Base-by-base conservation (phyloP, 2,797 vertebrate genomes). In the Gambusia yucatana region DNA sequence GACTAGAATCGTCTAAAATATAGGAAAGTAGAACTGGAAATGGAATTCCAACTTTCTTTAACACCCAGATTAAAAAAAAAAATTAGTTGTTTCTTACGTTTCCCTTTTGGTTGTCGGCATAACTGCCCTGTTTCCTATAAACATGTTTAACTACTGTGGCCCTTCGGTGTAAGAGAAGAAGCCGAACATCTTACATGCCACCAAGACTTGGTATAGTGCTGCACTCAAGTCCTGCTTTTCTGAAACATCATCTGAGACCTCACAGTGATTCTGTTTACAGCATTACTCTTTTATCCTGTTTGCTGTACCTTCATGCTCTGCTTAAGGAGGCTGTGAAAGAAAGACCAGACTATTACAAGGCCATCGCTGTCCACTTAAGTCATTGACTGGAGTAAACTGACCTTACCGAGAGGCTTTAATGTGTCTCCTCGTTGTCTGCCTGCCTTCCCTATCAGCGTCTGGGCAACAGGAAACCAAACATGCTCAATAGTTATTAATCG, bases 401-500 rank as follows among this genome's bases (percentile, higher is more conserved):
- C 94, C 94, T 95, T 95, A 95, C 92, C 84, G 87, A 65, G 81
- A 87, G 79, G 86, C 94, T 94, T 95, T 96, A 96, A 96, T 96
- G 95, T 88, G 92, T 93, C 93, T 95, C 92, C 93, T 93, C 87
- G 90, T 92, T 95, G 95, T 96, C 95, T 96, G 94, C 91, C 89
- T 85, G 88, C 88, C 92, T 93, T 95, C 93, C 94, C 84, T 88
- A 92, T 95, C 93, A 93, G 91, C 80, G 94, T 96, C 96, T 96
- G 93, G 85, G 85, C 90, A 87, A 93, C 95, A 95, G 95, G 95
- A 96, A 95, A 92, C 91, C 91, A 94, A 94, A 94, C 93, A 92
- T 88, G 91, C 89, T 95, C 94, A 94, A 95, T 95, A 94, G 94
- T 94, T 95, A 94, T 96, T 96, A 95, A 96, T 96, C 84, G 93